Conservation (phyloP, 2,797 vertebrate genomes). For the Myiotriccus ornatus region DNA sequence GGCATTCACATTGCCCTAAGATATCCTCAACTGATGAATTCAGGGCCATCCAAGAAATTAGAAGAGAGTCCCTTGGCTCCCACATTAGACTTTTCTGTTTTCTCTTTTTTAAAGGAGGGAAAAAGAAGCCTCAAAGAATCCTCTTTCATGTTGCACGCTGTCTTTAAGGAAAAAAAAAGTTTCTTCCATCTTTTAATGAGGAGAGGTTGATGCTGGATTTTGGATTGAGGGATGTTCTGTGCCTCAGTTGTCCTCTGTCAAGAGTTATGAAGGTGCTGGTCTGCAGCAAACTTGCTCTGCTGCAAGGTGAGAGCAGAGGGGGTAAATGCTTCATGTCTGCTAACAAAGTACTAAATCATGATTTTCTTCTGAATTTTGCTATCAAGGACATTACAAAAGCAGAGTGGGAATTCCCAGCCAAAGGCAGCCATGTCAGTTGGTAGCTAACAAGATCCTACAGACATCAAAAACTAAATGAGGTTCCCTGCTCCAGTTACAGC, state of each 20-base stretch:
- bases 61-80: constrained; percentile 52
- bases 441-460: constrained; percentile 24
- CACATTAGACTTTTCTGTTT: not conserved
- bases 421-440: not conserved
- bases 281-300: not conserved
- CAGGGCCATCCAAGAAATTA: constrained; percentile 30
- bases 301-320: not conserved
- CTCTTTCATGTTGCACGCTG: not conserved
- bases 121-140: not conserved
- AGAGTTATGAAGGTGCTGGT: not conserved
- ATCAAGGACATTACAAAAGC: not conserved
- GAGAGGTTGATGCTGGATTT: not conserved
- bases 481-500: constrained; percentile 14
- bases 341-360: not conserved
- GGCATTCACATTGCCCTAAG: constrained; percentile 43
- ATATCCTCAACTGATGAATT: constrained; percentile 52
- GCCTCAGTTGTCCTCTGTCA: not conserved
- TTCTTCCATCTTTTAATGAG: not conserved
- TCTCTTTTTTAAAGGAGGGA: not conserved
- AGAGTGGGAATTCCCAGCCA: constrained; percentile 49
- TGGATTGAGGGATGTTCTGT: not conserved
- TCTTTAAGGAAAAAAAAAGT: not conserved
- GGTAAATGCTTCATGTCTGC: not conserved
- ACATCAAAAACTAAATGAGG: constrained; percentile 27
- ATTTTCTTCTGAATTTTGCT: constrained; percentile 10